Evolutionary conservation across 1,140 invertebrate species (phyloP), one percentile per base, ranked within the genome.

Genomic region (Drosophila melanogaster): DNA sequence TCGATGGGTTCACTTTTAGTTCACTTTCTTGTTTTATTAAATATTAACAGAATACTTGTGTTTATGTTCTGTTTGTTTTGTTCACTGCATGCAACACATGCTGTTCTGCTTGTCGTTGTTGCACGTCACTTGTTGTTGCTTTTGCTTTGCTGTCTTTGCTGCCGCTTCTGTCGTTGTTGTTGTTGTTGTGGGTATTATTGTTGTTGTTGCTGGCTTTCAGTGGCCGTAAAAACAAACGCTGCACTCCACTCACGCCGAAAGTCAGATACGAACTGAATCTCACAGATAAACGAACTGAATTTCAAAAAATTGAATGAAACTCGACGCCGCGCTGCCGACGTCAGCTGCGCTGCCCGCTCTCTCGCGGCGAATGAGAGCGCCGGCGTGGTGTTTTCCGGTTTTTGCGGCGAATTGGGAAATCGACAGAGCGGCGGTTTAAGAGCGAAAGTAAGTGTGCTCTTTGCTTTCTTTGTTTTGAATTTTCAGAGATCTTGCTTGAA

Each of bases 171-270:
- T 44, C 54, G 14, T 53, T 38, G 44, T 44, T 70, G 30, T 50
- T 64, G 15, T 69, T 60, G 49, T 47, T 67, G 54, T 59, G 65
- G 55, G 8, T 30, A 30, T 30, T 30, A 30, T 59, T 79, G 75
- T 66, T 70, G 43, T 53, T 57, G 37, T 40, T 76, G 24, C 57
- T 73, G 50, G 37, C 43, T 43, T 56, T 56, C 11, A 60, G 22
- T 76, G 46, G 70, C 79, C 61, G 78, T 71, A 47, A 67, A 65
- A 65, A 35, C 59, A 79, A 87, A 84, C 83, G 83, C 79, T 79
- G 79, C 84, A 84, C 86, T 89, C 84, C 84, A 84, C 86, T 89
- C 84, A 89, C 84, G 84, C 76, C 84, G 84, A 90, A 77, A 80
- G 84, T 87, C 75, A 38, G 37, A 38, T 38, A 87, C 83, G 79